Base-by-base conservation (phyloP, 2,888 invertebrate species). In the Campaea margaritaria region DNA sequence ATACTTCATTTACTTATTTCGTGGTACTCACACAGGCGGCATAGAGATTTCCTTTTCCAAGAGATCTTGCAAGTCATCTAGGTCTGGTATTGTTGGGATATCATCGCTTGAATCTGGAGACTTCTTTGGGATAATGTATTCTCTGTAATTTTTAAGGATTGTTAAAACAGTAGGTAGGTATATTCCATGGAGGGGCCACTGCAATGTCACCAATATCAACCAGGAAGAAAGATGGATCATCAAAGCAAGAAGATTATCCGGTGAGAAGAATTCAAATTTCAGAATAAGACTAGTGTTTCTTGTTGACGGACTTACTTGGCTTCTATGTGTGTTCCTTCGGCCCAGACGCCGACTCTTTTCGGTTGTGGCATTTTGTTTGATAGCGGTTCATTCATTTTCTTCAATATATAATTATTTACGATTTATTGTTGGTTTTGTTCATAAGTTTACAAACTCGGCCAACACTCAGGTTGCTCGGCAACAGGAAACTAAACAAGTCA, bases 81-180 rank as follows among this genome's bases (percentile, higher is more conserved):
- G 68, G 66, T 93, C 93, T 9, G 93, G 93, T 73, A 93, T 89
- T 0, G 93, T 93, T 10, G 93, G 93, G 52, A 93, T 93, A 60
- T 93, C 93, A 64, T 92, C 91, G 62, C 85, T 81, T 1, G 87
- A 87, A 41, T 90, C 90, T 0, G 87, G 84, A 0, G 87, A 85
- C 63, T 87, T 91, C 58, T 86, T 89, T 0, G 93, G 92, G 60
- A 93, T 86, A 16, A 89, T 74, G 55, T 82, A 85, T 72, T 92
- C 91, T 64, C 93, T 93, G 70, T 53, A 83, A 82, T 56, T 13
- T 41, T 12, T 8, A 16, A 21, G 21, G 21, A 21, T 21, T 2
- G 21, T 21, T 5, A 2, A 21, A 3, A 21, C 5, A 21, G 21
- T 21, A 21, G 21, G 21, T 21, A 21, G 5, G 21, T 21, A 5